A percentile compares a stretch with the other conserved stretches of the same genome.
Evolutionary conservation across 1,140 invertebrate genomes (phyloP).

Genomic region (Rhizoglyphus robini): DNA sequence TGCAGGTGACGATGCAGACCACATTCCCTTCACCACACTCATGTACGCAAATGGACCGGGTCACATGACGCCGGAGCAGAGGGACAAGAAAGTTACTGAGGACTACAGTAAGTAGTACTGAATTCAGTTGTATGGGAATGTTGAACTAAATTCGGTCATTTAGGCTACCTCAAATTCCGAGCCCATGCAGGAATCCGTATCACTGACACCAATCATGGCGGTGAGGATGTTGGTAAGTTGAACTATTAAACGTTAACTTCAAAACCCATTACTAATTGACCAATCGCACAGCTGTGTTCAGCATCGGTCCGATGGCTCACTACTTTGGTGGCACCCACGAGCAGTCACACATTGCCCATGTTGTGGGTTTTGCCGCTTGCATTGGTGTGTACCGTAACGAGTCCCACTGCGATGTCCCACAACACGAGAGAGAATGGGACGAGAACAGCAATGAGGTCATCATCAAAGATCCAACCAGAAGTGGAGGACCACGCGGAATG

Average conservation of each 20-base stretch:
- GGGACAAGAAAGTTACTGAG: background rate
- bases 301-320: constrained; percentile 63
- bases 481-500: no score
- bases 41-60: constrained; percentile 66
- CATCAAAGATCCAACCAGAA: background rate
- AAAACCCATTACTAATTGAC: background rate
- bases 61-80: background rate
- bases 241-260: no score
- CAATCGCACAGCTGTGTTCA: constrained; percentile 34
- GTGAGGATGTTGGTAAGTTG: constrained; percentile 51
- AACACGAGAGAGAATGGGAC: background rate
- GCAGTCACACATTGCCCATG: constrained; percentile 78
- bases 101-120: background rate
- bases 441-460: background rate
- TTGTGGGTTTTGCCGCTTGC: constrained; percentile 47
- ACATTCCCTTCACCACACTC: constrained; percentile 48
- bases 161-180: constrained; percentile 38
- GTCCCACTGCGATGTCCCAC: constrained; percentile 15
- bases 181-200: constrained; percentile 55
- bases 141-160: background rate
- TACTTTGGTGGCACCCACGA: constrained; percentile 77
- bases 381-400: constrained; percentile 29
- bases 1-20: background rate
- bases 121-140: background rate
- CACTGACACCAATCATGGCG: constrained; percentile 59